phyloP scores from a whole-genome alignment of 2,113 vertebrate genomes.

The zebrafish (Danio rerio) region GRCz12tu NC_133189.1:33757001-33757500 shows the following conservation, averaged over 20 bases:
- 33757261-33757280: constrained; percentile 6
- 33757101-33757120: constrained; percentile 39
- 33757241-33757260: constrained; percentile 11
- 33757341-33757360: no score
- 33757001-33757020: constrained; percentile 32
- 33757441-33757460: no score
- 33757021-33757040: constrained; percentile 16
- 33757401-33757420: no score
- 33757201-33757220: constrained; percentile 1
- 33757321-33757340: constrained; percentile 15
- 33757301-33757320: constrained; percentile 12
- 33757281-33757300: not conserved
- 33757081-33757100: not conserved
- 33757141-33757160: constrained; percentile 6
- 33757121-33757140: not conserved
- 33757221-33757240: constrained; percentile 21
- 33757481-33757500: no score
- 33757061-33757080: constrained; percentile 37
- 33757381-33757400: no score
- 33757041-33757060: constrained; percentile 17
- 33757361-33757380: no score
- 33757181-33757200: not conserved
- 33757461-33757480: no score
- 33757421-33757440: no score
- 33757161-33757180: constrained; percentile 7